A percentile compares a stretch with the other conserved stretches of the same genome.
Evolutionary conservation across 2,113 vertebrate species (phyloP).

Genomic region (Microtus pennsylvanicus): DNA sequence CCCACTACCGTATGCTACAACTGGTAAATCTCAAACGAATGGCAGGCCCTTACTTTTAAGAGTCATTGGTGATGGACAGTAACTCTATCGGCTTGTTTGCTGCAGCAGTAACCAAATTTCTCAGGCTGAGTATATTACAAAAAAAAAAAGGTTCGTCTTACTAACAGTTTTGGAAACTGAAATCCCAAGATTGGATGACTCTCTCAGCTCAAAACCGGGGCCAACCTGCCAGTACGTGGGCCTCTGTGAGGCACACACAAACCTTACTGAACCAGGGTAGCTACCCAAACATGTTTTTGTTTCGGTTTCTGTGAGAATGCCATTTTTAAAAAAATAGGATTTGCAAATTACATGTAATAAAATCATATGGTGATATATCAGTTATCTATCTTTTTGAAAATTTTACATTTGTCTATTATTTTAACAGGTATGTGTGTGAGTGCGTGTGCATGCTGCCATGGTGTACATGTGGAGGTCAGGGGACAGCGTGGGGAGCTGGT

Average conservation of each 20-base stretch:
- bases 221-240: too few relatives aligned
- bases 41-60: neutral
- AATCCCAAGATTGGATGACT: neutral
- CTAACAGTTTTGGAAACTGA: neutral
- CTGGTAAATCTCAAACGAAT: neutral
- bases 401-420: neutral
- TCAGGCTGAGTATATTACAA: neutral
- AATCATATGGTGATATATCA: neutral
- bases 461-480: neutral
- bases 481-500: neutral
- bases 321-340: neutral
- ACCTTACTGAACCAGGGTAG: neutral
- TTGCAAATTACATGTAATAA: neutral
- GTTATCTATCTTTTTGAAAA: neutral
- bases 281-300: neutral
- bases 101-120: neutral
- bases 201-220: too few relatives aligned
- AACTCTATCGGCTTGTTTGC: neutral
- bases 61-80: neutral
- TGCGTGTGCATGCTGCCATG: too few relatives aligned
- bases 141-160: neutral
- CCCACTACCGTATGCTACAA: neutral
- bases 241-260: neutral
- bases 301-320: neutral
- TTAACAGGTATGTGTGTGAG: neutral